These are phyloP conservation scores for Calliopum simillimum DNA, from an alignment of 2,888 invertebrate species.

Conservation along the genomic window DNA sequence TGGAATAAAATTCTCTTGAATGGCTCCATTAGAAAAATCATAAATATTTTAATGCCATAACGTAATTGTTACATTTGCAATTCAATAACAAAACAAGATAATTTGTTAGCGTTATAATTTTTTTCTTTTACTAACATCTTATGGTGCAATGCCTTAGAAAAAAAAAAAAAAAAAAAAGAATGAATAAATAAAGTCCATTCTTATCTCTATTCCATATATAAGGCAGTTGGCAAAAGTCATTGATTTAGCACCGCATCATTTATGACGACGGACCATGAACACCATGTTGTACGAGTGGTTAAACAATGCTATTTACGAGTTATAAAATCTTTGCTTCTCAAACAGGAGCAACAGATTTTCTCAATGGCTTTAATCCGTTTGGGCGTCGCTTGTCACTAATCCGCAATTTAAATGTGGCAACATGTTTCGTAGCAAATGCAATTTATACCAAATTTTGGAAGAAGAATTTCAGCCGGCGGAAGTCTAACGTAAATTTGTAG, in stretches of 20 bases:
- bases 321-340: not conserved
- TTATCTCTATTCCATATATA: slow-evolving; percentile 23
- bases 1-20: too few relatives aligned
- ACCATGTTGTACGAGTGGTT: not conserved
- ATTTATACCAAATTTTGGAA: too few relatives aligned
- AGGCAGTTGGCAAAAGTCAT: slow-evolving; percentile 51
- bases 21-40: too few relatives aligned
- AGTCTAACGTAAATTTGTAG: not conserved
- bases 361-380: slow-evolving; percentile 63
- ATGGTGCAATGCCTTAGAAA: not conserved
- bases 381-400: slow-evolving; percentile 57
- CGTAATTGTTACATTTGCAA: slow-evolving; percentile 17
- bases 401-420: slow-evolving; percentile 63
- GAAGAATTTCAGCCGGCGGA: not conserved
- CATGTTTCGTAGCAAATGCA: slow-evolving; percentile 54
- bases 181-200: not conserved
- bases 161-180: not conserved
- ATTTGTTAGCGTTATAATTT: slow-evolving; percentile 36
- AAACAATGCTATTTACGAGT: not conserved
- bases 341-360: slow-evolving; percentile 66
- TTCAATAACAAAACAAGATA: slow-evolving; percentile 19
- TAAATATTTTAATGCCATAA: too few relatives aligned
- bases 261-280: not conserved
- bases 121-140: not conserved
- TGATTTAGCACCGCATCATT: slow-evolving; percentile 40